Evolutionary conservation across 1,140 invertebrate species (phyloP), one percentile per base, ranked within the genome.

Genomic region (Sesamia nonagrioides): DNA sequence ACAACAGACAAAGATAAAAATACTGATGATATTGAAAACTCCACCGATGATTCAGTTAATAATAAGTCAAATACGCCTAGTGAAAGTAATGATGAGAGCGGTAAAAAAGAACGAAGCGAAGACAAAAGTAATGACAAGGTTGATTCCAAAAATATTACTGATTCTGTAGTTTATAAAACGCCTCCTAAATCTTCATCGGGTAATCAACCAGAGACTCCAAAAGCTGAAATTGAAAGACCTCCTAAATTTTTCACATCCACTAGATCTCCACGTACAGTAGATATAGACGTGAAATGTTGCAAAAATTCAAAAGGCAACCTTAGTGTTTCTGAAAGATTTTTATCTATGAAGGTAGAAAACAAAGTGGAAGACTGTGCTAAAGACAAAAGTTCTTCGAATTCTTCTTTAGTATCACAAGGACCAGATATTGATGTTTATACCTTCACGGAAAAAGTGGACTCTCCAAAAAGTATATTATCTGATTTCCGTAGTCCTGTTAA

Each of bases 401-500:
- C 86, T 79, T 87, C 86, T 52, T 83, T 94, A 40, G 83, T 94
- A 42, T 91, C 93, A 48, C 91, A 94, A 82, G 92, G 91, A 17
- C 82, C 93, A 27, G 92, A 94, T 75, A 90, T 95, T 63, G 93
- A 95, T 76, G 93, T 95, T 33, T 95, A 95, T 79, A 94, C 93
- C 21, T 95, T 95, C 78, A 92, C 93, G 17, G 93, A 95, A 82
- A 95, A 95, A 86, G 93, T 93, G 7, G 93, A 95, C 82, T 95
- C 93, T 17, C 93, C 93, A 6, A 95, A 95, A 88, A 94, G 90
- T 54, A 94, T 93, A 74, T 85, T 95, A 27, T 92, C 92, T 2
- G 93, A 93, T 86, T 94, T 94, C 80, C 88, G 92, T 58, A 88
- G 86, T 81, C 89, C 93, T 35, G 82, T 88, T 13, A 95, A 91